These are phyloP conservation scores for Drymodes brunneopygia DNA, from an alignment of 2,113 vertebrate species.

Conservation along the genomic window DNA sequence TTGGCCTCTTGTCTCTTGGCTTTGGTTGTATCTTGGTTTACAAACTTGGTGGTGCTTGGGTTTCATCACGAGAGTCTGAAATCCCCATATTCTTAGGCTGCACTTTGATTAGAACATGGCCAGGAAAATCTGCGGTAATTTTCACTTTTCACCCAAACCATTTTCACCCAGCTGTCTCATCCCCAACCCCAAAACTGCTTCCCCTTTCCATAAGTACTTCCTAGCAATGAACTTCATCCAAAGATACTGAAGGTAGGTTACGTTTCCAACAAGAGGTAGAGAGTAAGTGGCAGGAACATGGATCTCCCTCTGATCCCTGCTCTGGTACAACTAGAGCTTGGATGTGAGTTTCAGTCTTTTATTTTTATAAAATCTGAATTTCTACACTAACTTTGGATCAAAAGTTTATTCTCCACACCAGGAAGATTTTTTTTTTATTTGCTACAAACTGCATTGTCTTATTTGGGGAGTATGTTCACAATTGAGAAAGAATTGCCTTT, in stretches of 20 bases:
- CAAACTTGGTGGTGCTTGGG: background rate
- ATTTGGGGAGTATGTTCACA: slow-evolving; percentile 58
- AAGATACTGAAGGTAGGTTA: background rate
- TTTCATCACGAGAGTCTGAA: background rate
- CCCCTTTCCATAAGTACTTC: background rate
- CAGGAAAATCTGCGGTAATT: background rate
- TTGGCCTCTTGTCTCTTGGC: background rate
- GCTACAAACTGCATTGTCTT: slow-evolving; percentile 41
- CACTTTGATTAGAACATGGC: background rate
- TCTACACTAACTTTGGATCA: slow-evolving; percentile 9
- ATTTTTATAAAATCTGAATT: background rate
- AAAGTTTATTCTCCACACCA: slow-evolving; percentile 22
- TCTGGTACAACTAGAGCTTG: background rate
- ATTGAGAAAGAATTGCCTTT: slow-evolving; percentile 57
- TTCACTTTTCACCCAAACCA: background rate
- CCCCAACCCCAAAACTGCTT: background rate
- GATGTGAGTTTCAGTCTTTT: background rate
- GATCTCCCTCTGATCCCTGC: background rate
- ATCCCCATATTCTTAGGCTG: background rate
- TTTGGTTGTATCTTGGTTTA: background rate
- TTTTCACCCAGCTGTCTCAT: background rate
- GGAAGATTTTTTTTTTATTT: background rate
- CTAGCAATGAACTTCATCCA: background rate
- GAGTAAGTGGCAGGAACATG: background rate
- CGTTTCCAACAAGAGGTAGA: fast-evolving